Evolutionary conservation across 1,140 invertebrate species (phyloP).

Genomic region (Batillaria attramentaria): DNA sequence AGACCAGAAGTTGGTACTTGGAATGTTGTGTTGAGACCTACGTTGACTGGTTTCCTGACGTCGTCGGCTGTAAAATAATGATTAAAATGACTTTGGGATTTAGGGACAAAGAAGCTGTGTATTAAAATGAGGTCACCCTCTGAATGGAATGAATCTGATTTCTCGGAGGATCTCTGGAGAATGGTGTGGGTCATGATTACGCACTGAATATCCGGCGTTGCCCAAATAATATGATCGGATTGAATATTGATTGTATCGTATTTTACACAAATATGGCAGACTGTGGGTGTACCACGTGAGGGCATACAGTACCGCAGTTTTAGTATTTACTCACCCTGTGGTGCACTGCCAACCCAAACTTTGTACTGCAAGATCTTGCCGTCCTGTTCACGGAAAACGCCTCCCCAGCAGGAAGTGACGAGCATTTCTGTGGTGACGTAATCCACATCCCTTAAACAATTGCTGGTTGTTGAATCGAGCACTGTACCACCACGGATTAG

Average conservation of each 20-base stretch:
- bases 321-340: constrained; percentile 40
- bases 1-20: constrained; percentile 12
- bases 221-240: too few species aligned
- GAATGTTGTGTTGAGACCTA: constrained; percentile 26
- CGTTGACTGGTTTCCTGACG: too few species aligned
- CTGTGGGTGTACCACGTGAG: too few species aligned
- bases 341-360: constrained; percentile 43
- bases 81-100: background rate
- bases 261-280: too few species aligned
- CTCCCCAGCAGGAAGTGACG: constrained; percentile 45
- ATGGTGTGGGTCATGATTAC: too few species aligned
- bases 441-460: constrained; percentile 43
- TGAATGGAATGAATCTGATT: too few species aligned
- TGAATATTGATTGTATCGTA: too few species aligned
- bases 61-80: constrained; percentile 38
- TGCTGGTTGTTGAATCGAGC: constrained; percentile 28
- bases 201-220: too few species aligned
- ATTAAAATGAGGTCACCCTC: background rate
- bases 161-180: too few species aligned
- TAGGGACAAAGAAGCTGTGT: background rate
- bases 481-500: constrained; percentile 40
- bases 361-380: constrained; percentile 35
- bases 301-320: too few species aligned
- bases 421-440: constrained; percentile 27
- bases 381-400: constrained; percentile 48